Evolutionary conservation across 2,888 invertebrate genomes (phyloP), one percentile per base, ranked within the genome.

Genomic region (Acronicta aceris): DNA sequence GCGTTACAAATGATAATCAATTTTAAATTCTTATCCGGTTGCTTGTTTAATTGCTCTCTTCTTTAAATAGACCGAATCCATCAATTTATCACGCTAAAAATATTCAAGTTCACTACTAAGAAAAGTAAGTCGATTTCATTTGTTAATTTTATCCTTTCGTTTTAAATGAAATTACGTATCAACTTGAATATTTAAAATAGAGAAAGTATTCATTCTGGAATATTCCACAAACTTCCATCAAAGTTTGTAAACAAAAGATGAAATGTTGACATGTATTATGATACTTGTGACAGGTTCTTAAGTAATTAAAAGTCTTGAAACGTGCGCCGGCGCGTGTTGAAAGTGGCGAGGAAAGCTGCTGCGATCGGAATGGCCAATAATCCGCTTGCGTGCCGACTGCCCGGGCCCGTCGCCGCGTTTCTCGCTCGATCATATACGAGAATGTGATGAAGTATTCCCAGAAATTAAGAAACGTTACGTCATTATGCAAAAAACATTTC

Each of bases 331-430:
- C 79, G 82, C 78, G 88, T 72, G 89, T 90, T 84, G 91, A 93
- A 92, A 94, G 94, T 90, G 87, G 88, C 88, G 83, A 91, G 81
- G 93, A 93, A 93, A 93, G 93, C 91, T 90, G 90, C 81, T 75
- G 72, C 85, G 81, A 82, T 85, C 82, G 84, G 86, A 89, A 90
- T 91, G 89, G 89, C 85, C 90, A 90, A 88, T 85, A 86, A 82
- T 82, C 79, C 79, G 79, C 81, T 89, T 82, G 89, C 89, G 85
- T 90, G 90, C 79, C 78, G 61, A 62, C 71, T 70, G 76, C 72
- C 74, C 68, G 65, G 65, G 67, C 74, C 57, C 68, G 62, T 70
- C 74, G 69, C 71, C 67, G 70, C 74, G 66, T 79, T 81, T 80
- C 81, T 79, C 74, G 72, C 61, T 59, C 53, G 33, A 53, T 58